Evolutionary conservation across 2,888 invertebrate species (phyloP), one percentile per base, ranked within the genome.

Genomic region (Philereme transversata): DNA sequence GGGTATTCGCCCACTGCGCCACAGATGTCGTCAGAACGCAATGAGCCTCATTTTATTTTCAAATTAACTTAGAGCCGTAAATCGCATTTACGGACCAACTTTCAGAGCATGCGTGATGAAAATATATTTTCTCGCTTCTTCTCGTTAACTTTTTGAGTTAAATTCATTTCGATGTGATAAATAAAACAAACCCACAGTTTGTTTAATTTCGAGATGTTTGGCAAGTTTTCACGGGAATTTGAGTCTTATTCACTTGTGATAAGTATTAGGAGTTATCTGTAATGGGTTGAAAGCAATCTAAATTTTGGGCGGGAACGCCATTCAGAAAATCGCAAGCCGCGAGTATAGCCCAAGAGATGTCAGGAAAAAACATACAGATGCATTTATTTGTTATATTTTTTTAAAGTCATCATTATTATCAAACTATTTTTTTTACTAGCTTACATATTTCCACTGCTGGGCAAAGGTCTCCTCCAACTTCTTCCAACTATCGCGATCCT

Each of bases 281-380:
- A 74, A 69, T 73, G 69, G 76, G 71, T 45, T 58, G 60, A 68
- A 47, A 5, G 61, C 84, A 87, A 88, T 87, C 86, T 83, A 81
- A 84, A 82, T 86, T 86, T 84, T 86, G 89, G 89, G 87, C 87
- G 82, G 54, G 76, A 57, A 77, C 61, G 71, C 70, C 64, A 70
- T 68, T 71, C 77, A 85, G 84, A 87, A 83, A 22, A 84, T 83
- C 81, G 79, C 76, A 72, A 69, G 72, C 76, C 83, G 81, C 79
- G 81, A 82, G 71, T 75, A 51, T 84, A 82, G 81, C 53, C 53
- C 4, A 57, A 62, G 87, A 76, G 82, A 38, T 49, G 43, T 8
- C 5, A 9, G 41, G 8, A 4, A 9, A 41, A 41, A 41, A 41
- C 4, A n/a, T 41, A 9, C n/a, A 6, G 5, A 22, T 22, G 22